phyloP scores from a whole-genome alignment of 1,140 invertebrate species.

The Tetramorium simillimum region DNA sequence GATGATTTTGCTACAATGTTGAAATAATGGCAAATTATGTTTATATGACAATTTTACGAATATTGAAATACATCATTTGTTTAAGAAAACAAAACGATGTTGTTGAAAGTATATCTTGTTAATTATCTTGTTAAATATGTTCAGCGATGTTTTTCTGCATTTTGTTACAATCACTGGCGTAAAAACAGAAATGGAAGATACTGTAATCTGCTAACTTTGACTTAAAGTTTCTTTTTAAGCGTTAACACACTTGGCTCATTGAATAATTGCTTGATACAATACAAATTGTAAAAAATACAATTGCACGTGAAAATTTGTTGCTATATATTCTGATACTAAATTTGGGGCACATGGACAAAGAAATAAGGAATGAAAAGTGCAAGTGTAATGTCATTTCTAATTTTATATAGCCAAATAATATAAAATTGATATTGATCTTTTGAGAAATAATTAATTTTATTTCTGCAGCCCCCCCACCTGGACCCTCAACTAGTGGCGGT shows the following conservation, averaged over 20 bases:
- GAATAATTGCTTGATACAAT: constrained; percentile 9
- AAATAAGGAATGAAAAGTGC: constrained; percentile 7
- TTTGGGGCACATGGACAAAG: not conserved
- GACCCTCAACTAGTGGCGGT: constrained; percentile 85
- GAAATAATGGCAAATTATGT: not conserved
- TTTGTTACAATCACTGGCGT: constrained; percentile 29
- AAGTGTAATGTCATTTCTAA: not conserved
- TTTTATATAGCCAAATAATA: not conserved
- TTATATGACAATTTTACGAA: not conserved
- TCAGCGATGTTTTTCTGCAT: constrained; percentile 23
- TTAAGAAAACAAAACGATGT: constrained; percentile 15
- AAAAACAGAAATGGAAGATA: constrained; percentile 38
- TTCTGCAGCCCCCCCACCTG: constrained; percentile 80
- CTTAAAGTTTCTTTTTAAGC: constrained; percentile 20
- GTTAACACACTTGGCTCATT: not conserved
- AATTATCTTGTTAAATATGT: constrained; percentile 48
- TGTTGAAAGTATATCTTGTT: constrained; percentile 20
- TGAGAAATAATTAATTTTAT: constrained; percentile 8
- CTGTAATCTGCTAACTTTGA: constrained; percentile 44
- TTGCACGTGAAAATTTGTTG: not conserved
- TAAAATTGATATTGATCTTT: not conserved
- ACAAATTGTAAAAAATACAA: not conserved
- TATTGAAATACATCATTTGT: not conserved
- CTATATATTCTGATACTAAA: not conserved
- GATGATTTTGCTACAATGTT: not conserved